phyloP scores from a whole-genome alignment of 2,797 vertebrate species.

The Menidia menidia region DNA sequence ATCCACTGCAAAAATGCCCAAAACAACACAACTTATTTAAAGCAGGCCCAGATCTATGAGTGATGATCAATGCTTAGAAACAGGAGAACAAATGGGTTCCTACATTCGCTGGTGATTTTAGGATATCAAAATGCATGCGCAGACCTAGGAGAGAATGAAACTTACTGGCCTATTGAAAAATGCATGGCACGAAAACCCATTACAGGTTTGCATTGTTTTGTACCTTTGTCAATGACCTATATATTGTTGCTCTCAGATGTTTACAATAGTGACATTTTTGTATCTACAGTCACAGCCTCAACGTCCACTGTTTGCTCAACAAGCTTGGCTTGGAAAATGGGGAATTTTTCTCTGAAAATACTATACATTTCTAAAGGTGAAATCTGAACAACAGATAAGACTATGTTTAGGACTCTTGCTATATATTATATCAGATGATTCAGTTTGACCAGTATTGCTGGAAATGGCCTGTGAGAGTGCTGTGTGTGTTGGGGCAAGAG shows the following conservation, averaged over 20 bases:
- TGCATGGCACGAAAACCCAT: not conserved
- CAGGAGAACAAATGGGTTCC: not conserved
- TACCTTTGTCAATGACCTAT: not conserved
- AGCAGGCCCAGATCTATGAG: not conserved
- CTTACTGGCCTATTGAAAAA: no score
- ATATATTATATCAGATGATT: no score
- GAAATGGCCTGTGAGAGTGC: not conserved
- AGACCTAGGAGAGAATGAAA: no score
- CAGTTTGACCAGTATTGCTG: not conserved
- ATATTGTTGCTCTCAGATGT: not conserved
- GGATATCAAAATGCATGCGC: not conserved
- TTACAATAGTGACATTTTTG: not conserved
- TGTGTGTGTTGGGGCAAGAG: not conserved
- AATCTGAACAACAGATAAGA: no score
- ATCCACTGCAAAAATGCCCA: not conserved
- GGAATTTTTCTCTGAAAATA: not conserved
- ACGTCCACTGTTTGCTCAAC: conserved; percentile 1
- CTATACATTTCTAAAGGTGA: not conserved
- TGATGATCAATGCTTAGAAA: not conserved
- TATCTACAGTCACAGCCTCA: not conserved
- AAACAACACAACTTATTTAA: not conserved
- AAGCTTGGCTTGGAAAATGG: not conserved
- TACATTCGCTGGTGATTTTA: not conserved
- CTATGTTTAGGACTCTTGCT: no score
- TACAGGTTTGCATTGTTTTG: not conserved